phyloP scores from a whole-genome alignment of 1,140 invertebrate species.

The Coenobita brevimanus region DNA sequence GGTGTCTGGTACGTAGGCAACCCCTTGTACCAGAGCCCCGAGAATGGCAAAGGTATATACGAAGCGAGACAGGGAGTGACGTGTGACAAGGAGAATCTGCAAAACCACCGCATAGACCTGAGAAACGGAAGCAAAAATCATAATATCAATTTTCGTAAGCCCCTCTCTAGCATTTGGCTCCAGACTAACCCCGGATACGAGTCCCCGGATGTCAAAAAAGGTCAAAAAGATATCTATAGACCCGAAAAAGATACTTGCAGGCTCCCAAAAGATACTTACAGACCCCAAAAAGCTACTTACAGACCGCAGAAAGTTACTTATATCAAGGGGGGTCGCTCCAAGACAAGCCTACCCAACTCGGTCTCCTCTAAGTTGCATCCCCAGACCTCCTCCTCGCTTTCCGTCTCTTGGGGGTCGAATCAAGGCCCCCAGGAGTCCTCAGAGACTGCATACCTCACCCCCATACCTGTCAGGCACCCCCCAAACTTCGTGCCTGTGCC shows the following conservation, averaged over 20 bases:
- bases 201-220: constrained; percentile 49
- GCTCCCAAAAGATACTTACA: too few relatives aligned
- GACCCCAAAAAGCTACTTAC: too few relatives aligned
- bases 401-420: constrained; percentile 23
- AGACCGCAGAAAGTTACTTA: too few relatives aligned
- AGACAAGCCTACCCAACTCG: neutral
- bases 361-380: neutral
- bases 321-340: neutral
- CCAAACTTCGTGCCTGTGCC: constrained; percentile 2
- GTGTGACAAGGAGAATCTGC: constrained; percentile 66
- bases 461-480: constrained; percentile 31
- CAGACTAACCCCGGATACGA: constrained; percentile 67
- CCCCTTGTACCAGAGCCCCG: constrained; percentile 64
- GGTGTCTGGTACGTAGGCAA: constrained; percentile 62
- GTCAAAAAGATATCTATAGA: neutral
- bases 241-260: too few relatives aligned
- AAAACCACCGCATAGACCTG: constrained; percentile 50
- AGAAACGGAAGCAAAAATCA: constrained; percentile 47
- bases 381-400: too few relatives aligned
- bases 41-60: neutral
- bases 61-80: constrained; percentile 32
- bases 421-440: neutral
- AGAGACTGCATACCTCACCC: constrained; percentile 45
- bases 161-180: constrained; percentile 35
- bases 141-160: constrained; percentile 9